A percentile compares a stretch with the other conserved stretches of the same genome.
Evolutionary conservation across 2,797 vertebrate genomes (phyloP).

Genomic region (Syngnathus rostellatus): DNA sequence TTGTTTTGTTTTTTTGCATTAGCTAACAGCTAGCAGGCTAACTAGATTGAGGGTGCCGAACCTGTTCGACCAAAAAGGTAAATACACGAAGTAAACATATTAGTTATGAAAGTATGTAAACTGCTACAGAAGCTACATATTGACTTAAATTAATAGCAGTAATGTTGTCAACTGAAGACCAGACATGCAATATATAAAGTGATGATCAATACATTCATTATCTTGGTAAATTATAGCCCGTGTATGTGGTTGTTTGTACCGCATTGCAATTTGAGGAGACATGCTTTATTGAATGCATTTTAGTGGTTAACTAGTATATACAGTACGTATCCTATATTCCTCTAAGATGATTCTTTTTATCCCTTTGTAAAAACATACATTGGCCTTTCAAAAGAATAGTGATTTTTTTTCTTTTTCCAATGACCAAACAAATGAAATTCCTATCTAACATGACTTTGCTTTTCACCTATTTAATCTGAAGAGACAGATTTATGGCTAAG

Average conservation of each 20-base stretch:
- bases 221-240: no score
- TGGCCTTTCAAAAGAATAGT: no score
- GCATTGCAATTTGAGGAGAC: no score
- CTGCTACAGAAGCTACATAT: not conserved
- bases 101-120: not conserved
- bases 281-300: no score
- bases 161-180: not conserved
- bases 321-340: no score
- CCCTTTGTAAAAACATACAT: no score
- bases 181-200: no score
- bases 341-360: no score
- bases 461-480: not conserved
- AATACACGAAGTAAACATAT: not conserved
- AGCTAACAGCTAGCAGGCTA: not conserved
- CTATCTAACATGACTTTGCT: not conserved
- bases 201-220: no score
- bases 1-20: not conserved
- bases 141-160: not conserved
- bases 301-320: no score
- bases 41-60: not conserved
- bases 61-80: not conserved
- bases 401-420: not conserved
- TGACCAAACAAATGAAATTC: not conserved
- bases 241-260: no score
- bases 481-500: slow-evolving; percentile 40